Base-by-base conservation (phyloP, 2,888 invertebrate species). In the Yponomeuta evonymella region DNA sequence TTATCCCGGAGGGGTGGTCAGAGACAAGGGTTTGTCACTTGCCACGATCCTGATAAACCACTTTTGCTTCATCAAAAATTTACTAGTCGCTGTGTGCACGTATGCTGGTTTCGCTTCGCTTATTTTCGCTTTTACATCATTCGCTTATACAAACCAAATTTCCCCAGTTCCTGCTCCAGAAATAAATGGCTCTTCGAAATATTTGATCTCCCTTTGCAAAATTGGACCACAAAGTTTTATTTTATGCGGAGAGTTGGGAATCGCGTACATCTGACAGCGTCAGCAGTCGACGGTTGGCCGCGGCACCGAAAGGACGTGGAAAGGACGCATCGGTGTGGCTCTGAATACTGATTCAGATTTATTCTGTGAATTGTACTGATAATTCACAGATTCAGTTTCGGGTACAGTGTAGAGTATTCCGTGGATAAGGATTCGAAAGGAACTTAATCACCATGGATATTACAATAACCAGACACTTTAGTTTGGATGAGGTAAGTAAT, bases 381-480 rank as follows among this genome's bases (percentile, higher is more conserved):
- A 5, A 43, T 43, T 43, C 33, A 5, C 33, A 33, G 33, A 33
- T 33, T 33, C 33, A 33, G 33, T 43, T 0, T 36, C 43, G 36
- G 33, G 10, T 67, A 30, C n/a, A 48, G 43, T 43, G 10, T 67
- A 30, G 6, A 48, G 43, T 43, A 43, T 43, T 43, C 43, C 30
- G 23, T 12, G 8, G 65, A 12, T 58, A 58, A 23, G n/a, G 33
- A 36, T 33, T 10, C 68, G 9, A 5, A 12, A 30, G 48, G 2
- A 4, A 12, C 1, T 48, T 65, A 43, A 43, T 33, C 3, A 68
- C 65, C 64, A 93, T 93, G 93, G 92, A 92, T 80, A 84, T 92
- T 70, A 87, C 86, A 63, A 84, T 92, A 29, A 92, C 90, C 2
- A 88, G 92, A 77, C 92, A 93, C 75, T 93, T 88, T 73, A 93